A percentile compares a stretch with the other conserved stretches of the same genome.
These are phyloP conservation scores for Anorthoa munda DNA, from an alignment of 2,888 invertebrate genomes.

Conservation along the genomic window DNA sequence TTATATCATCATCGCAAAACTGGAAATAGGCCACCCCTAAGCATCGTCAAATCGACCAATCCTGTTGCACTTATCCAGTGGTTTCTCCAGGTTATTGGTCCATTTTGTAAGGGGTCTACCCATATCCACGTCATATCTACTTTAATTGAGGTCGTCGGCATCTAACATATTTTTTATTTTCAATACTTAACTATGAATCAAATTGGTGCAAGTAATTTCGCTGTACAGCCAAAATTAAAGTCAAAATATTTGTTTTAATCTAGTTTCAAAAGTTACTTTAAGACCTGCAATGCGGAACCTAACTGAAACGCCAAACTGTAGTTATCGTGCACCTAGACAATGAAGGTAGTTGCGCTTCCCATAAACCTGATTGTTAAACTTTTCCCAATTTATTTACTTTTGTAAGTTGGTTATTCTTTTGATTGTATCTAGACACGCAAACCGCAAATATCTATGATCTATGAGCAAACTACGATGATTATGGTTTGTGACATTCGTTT, in stretches of 20 bases:
- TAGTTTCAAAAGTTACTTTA: constrained; percentile 19
- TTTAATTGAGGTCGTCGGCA: background rate
- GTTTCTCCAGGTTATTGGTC: no score
- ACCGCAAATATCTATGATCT: constrained; percentile 2
- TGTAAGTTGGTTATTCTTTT: constrained; percentile 9
- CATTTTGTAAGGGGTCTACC: no score
- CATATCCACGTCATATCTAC: background rate
- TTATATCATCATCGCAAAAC: no score
- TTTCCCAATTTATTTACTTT: constrained; percentile 31
- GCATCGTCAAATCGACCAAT: no score
- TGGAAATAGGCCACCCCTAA: no score
- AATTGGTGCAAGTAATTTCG: background rate
- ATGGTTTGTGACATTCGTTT: constrained; percentile 5
- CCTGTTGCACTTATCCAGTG: no score
- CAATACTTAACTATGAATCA: background rate
- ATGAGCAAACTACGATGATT: background rate
- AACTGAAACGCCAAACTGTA: constrained; percentile 7
- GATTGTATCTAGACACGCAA: constrained; percentile 38
- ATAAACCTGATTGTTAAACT: constrained; percentile 19
- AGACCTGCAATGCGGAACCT: constrained; percentile 42
- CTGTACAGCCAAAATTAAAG: background rate
- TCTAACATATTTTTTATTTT: background rate
- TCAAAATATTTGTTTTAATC: background rate
- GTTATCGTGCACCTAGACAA: constrained; percentile 34
- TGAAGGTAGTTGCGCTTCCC: background rate